Conservation (phyloP, 2,113 vertebrate genomes). For the Tinamus guttatus region DNA sequence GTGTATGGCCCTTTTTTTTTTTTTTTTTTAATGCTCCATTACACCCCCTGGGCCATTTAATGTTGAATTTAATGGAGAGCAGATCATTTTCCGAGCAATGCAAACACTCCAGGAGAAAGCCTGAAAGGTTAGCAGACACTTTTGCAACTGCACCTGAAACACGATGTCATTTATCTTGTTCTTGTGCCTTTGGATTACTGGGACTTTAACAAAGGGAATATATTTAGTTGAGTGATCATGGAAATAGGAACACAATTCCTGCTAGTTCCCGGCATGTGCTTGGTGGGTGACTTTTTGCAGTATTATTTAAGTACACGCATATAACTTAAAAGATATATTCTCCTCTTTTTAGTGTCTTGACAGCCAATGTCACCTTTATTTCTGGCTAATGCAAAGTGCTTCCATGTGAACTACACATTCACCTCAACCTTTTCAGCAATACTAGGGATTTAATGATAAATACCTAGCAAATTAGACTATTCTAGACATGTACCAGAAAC, state of each 20-base stretch:
- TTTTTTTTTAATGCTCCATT: slow-evolving; percentile 58
- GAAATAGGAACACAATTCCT: background rate
- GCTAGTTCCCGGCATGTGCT: background rate
- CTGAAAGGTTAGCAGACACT: slow-evolving; percentile 59
- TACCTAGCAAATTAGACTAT: background rate
- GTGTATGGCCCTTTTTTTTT: background rate
- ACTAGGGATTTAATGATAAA: background rate
- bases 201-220: background rate
- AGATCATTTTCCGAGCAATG: slow-evolving; percentile 61
- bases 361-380: background rate
- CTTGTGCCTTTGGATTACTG: background rate
- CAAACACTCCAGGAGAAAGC: slow-evolving; percentile 56
- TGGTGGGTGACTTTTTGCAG: background rate
- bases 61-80: slow-evolving; percentile 56
- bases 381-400: background rate
- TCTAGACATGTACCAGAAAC: fast-evolving
- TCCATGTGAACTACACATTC: background rate
- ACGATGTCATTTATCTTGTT: background rate
- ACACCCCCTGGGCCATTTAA: slow-evolving; percentile 65
- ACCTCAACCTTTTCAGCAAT: background rate
- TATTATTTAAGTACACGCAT: background rate
- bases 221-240: background rate
- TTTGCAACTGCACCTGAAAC: background rate
- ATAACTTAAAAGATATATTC: background rate
- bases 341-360: background rate